Evolutionary conservation across 2,113 vertebrate genomes (phyloP).

Genomic region (Marcusenius ussheri): DNA sequence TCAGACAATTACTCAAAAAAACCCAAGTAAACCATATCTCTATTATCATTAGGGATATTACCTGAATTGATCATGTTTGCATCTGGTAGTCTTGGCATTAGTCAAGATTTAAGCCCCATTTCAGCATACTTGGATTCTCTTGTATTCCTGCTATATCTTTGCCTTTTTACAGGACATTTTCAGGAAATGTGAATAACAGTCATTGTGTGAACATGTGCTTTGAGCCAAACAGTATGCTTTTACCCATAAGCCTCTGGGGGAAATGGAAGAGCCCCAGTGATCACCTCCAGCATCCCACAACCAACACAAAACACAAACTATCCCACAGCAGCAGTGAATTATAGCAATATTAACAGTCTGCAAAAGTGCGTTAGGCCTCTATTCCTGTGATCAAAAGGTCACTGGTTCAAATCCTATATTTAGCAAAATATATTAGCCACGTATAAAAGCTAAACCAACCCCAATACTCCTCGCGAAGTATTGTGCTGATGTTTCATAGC

Average conservation of each 20-base stretch:
- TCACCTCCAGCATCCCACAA: neutral
- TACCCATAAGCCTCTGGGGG: neutral
- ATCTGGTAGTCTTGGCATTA: neutral
- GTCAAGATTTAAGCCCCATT: neutral
- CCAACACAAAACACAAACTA: neutral
- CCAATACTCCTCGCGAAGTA: too few relatives aligned
- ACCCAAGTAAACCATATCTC: neutral
- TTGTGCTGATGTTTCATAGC: too few relatives aligned
- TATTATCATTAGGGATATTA: neutral
- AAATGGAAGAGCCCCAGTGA: neutral
- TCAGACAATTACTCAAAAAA: neutral
- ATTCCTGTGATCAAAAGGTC: neutral
- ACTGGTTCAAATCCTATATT: neutral
- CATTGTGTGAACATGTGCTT: neutral
- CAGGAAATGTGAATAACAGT: neutral
- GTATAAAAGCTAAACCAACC: too few relatives aligned
- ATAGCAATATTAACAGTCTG: neutral
- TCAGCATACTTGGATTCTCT: neutral
- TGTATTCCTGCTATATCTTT: neutral
- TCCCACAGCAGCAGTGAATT: neutral
- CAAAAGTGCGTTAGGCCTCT: neutral
- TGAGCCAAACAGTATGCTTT: neutral
- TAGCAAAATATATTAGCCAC: neutral
- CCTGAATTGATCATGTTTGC: neutral
- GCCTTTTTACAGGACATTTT: neutral